These are phyloP conservation scores for Columba livia DNA, from an alignment of 2,113 vertebrate species.

Conservation along the genomic window DNA sequence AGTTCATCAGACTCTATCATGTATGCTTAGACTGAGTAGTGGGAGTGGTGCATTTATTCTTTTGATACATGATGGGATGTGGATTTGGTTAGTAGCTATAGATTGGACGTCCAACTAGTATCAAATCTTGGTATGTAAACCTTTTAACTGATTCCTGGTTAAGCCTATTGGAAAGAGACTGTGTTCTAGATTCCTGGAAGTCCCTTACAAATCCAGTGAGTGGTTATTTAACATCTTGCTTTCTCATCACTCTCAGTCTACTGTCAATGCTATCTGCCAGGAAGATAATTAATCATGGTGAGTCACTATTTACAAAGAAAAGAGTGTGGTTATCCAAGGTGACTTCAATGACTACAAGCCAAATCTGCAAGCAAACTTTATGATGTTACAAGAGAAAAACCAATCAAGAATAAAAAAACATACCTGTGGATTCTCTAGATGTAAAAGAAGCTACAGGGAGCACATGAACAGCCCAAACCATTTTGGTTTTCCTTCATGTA, in stretches of 20 bases:
- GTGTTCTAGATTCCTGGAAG: not conserved
- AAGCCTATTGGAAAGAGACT: not conserved
- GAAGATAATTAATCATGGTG: not conserved
- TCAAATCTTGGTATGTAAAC: not conserved
- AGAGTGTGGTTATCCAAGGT: not conserved
- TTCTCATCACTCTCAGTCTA: not conserved
- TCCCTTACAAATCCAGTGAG: not conserved
- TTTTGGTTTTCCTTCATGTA: not conserved
- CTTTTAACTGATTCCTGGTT: not conserved
- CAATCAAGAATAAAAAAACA: not conserved
- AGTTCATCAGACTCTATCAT: not conserved
- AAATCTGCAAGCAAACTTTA: not conserved
- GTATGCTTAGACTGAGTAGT: not conserved
- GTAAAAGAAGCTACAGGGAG: not conserved
- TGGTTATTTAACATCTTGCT: not conserved
- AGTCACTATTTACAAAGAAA: conserved; percentile 20
- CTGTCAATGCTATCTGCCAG: not conserved
- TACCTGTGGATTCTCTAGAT: not conserved
- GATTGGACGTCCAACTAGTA: not conserved
- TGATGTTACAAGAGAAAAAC: not conserved
- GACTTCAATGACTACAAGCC: not conserved
- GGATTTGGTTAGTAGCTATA: not conserved
- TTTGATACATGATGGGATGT: not conserved
- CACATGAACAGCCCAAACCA: not conserved
- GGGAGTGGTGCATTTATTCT: not conserved